These are phyloP conservation scores for Cheilinus undulatus DNA, from an alignment of 2,113 vertebrate genomes.

Conservation along the genomic window DNA sequence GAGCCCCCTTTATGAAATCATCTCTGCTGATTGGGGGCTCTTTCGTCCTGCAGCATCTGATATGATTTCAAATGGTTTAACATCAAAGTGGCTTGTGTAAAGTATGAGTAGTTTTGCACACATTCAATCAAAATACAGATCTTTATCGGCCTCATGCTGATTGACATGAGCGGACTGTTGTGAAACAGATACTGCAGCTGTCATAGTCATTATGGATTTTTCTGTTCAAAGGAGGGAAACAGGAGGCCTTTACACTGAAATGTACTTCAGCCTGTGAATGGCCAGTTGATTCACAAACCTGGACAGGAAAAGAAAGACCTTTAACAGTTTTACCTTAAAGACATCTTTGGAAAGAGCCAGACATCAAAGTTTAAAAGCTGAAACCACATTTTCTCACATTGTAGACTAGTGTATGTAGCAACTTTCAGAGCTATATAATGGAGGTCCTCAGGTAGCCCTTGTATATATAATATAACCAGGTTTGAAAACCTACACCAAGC, in stretches of 20 bases:
- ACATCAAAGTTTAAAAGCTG: slow-evolving; percentile 3
- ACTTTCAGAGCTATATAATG: neutral
- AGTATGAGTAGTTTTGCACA: slow-evolving; percentile 84
- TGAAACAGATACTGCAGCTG: slow-evolving; percentile 83
- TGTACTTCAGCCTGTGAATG: slow-evolving; percentile 28
- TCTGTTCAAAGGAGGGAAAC: slow-evolving; percentile 50
- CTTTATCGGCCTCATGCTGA: slow-evolving; percentile 81
- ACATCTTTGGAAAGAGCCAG: slow-evolving; percentile 11
- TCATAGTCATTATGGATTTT: slow-evolving; percentile 82
- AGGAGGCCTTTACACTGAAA: slow-evolving; percentile 33
- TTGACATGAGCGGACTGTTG: slow-evolving; percentile 82
- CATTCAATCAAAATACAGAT: slow-evolving; percentile 84
- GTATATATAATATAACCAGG: slow-evolving; percentile 33
- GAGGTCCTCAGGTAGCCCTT: slow-evolving; percentile 6
- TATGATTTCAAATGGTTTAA: slow-evolving; percentile 80
- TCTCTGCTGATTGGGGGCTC: slow-evolving; percentile 76
- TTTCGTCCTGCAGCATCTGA: slow-evolving; percentile 71
- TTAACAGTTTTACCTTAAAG: slow-evolving; percentile 32
- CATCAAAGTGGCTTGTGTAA: slow-evolving; percentile 79
- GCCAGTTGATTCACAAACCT: slow-evolving; percentile 14
- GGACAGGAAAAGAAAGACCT: neutral
- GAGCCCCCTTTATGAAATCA: slow-evolving; percentile 81
- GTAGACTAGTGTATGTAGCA: neutral
- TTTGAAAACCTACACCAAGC: slow-evolving; percentile 59
- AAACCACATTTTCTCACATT: neutral